Base-by-base conservation (phyloP, 2,888 invertebrate genomes). In the Drosophila testacea region DNA sequence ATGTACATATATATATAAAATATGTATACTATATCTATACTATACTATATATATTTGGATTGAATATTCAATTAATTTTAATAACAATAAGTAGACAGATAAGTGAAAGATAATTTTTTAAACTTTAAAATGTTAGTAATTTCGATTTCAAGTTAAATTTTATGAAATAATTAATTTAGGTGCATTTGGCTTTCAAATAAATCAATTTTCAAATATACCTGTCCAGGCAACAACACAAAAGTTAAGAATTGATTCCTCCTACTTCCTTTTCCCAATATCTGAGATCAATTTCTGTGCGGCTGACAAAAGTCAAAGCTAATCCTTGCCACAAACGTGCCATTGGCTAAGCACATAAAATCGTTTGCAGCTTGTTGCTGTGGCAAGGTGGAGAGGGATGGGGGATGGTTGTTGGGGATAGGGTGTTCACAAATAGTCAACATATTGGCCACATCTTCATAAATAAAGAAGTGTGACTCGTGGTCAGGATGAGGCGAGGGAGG, bases 381-480 rank as follows among this genome's bases (percentile, higher is more conserved):
- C 10, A 10, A 10, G 13, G 10, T 11, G 32, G 16, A 3, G n/a
- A 3, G 27, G 46, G 36, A n/a, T 7, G 9, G 27, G 28, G 41
- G 54, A 10, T n/a, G n/a, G 46, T n/a, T n/a, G n/a, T n/a, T n/a
- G 10, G 38, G 50, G 41, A 9, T 34, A 6, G 50, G 70, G 57
- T 70, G 79, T 79, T 70, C 74, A 75, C 84, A 83, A 86, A 83
- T 69, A 73, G 81, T 67, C 81, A 83, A 87, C 89, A 83, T 88
- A 83, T 83, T 88, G 83, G 83, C 71, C 73, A 65, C 81, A 89
- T 83, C 89, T 86, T 88, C 79, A 86, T 83, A 88, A 86, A 83
- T 75, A 86, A 77, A 59, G 78, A 75, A 77, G 81, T 77, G 81
- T 69, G 85, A 46, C 81, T 51, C 34, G 63, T 7, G 52, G 27